These are phyloP conservation scores for Rhincodon typus DNA, from an alignment of 2,797 vertebrate species.

Conservation along the genomic window DNA sequence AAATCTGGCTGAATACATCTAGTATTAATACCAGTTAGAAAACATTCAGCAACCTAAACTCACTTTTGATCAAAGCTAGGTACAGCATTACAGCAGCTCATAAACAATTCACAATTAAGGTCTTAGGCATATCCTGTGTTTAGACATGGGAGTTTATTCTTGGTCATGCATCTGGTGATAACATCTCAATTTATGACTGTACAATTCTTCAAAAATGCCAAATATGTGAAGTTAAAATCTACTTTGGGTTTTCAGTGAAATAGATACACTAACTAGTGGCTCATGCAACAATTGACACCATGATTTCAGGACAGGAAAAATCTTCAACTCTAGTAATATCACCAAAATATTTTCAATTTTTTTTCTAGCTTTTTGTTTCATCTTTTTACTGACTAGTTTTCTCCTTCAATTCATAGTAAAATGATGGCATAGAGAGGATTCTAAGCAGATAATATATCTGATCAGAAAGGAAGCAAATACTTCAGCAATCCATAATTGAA, in stretches of 20 bases:
- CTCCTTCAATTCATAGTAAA: background rate
- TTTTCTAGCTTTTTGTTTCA: background rate
- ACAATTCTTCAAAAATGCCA: background rate
- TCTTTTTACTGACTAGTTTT: background rate
- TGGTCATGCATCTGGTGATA: background rate
- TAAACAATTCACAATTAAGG: background rate
- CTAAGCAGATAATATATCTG: background rate
- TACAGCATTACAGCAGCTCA: background rate
- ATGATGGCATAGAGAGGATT: background rate
- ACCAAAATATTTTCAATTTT: background rate
- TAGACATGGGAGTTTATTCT: background rate
- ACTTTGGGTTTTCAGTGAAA: background rate
- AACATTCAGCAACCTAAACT: background rate
- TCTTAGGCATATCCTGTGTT: background rate
- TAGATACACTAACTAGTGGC: background rate
- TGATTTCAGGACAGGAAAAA: background rate
- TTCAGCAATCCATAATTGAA: background rate
- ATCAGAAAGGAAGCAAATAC: background rate
- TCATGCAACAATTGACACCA: background rate
- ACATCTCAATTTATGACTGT: too few relatives aligned
- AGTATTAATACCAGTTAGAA: background rate
- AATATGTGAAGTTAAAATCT: background rate
- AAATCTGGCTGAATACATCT: background rate
- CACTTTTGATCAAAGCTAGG: background rate
- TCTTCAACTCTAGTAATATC: background rate